phyloP scores from a whole-genome alignment of 2,797 vertebrate species.

The Sardinella longiceps region DNA sequence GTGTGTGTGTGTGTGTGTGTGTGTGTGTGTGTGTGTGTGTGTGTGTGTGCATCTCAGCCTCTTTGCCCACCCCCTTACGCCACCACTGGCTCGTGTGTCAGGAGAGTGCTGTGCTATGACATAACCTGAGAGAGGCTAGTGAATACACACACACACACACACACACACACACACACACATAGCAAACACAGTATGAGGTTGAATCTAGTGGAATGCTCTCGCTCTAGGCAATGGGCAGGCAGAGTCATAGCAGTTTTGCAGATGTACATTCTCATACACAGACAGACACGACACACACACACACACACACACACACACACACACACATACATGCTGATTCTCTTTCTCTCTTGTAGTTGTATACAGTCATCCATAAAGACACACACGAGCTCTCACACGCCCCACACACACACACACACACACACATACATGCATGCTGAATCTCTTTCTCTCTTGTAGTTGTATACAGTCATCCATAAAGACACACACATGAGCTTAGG shows the following conservation, averaged over 20 bases:
- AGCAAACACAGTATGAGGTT: slow-evolving; percentile 21
- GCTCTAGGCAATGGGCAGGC: slow-evolving; percentile 28
- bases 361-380: too few relatives aligned
- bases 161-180: slow-evolving; percentile 22
- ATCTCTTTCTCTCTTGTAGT: background rate
- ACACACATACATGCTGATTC: too few relatives aligned
- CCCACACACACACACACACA: slow-evolving; percentile 10
- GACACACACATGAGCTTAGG: too few relatives aligned
- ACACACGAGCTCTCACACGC: too few relatives aligned
- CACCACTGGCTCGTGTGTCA: background rate
- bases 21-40: too few relatives aligned
- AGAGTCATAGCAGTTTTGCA: background rate
- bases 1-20: too few relatives aligned
- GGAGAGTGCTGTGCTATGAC: slow-evolving; percentile 34
- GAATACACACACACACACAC: slow-evolving; percentile 24
- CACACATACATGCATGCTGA: background rate
- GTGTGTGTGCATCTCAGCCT: too few relatives aligned
- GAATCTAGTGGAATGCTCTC: slow-evolving; percentile 40
- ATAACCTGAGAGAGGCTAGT: slow-evolving; percentile 26
- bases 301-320: too few relatives aligned
- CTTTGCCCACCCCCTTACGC: background rate
- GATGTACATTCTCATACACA: background rate
- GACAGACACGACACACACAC: too few relatives aligned
- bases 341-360: too few relatives aligned
- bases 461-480: background rate